Evolutionary conservation across 2,113 vertebrate species (phyloP).

Genomic region (Passer montanus): DNA sequence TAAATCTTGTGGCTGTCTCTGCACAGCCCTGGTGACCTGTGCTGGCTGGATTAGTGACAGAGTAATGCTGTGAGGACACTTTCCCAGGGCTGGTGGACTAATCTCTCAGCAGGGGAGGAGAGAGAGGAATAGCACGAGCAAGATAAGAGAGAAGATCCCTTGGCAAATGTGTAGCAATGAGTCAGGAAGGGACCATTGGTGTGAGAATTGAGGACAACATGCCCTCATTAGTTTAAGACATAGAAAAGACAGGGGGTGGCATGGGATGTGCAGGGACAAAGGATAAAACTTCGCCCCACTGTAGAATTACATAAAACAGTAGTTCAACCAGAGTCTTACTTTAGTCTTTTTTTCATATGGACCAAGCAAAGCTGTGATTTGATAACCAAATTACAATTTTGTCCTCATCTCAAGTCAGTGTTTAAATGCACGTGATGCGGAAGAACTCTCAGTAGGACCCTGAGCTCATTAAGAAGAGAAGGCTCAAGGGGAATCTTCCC

Average conservation of each 20-base stretch:
- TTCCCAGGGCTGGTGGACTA: neutral
- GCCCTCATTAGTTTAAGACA: neutral
- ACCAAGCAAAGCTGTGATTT: neutral
- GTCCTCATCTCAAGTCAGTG: neutral
- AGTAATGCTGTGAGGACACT: neutral
- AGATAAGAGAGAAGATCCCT: neutral
- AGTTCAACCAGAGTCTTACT: neutral
- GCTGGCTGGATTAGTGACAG: neutral
- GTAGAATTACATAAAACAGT: neutral
- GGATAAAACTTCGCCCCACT: neutral
- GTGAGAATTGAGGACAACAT: neutral
- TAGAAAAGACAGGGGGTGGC: fast-evolving
- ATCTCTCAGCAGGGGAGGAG: neutral
- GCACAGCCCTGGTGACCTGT: neutral
- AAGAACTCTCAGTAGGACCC: neutral
- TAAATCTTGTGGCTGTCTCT: neutral
- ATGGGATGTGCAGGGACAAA: neutral
- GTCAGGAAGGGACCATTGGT: neutral
- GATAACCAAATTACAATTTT: neutral
- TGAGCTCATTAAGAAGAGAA: neutral
- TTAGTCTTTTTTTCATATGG: neutral
- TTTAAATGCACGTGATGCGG: neutral
- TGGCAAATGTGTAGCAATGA: neutral
- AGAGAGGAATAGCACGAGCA: neutral
- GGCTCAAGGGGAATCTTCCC: neutral